Base-by-base conservation (phyloP, 1,140 invertebrate species). In the Protaetia brevitarsis region DNA sequence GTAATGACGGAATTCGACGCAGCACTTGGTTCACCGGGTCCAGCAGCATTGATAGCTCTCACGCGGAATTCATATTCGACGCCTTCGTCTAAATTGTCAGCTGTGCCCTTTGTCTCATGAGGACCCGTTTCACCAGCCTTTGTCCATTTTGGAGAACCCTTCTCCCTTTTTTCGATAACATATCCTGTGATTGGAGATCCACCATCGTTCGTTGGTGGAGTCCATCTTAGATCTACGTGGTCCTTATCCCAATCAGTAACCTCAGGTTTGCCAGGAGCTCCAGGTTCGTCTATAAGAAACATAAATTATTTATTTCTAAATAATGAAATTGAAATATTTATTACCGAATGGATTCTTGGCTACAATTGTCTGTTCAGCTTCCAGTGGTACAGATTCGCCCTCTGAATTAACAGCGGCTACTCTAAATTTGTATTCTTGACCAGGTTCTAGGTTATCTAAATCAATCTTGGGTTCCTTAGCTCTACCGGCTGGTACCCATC, bases 321-420 rank as follows among this genome's bases (percentile, higher is more conserved):
- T 13, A 8, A 8, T 36, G n/a, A 16, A 10, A 66, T 65, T 27
- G 58, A 58, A 31, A 26, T 64, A 51, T n/a, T n/a, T 69, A 79
- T 82, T 79, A 94, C 91, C 94, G 78, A 94, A 99, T 73, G 96
- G 96, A 93, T 99, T 97, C 81, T 98, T 98, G 19, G 97, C 97
- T 69, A 97, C 85, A 66, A 97, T 94, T 13, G 91, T 87, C 68
- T 94, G 87, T 45, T 94, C 89, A 3, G 94, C 93, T 69, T 91
- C 89, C 36, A 99, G 80, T 11, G 95, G 95, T 74, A 96, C 94
- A 3, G 95, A 97, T 77, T 93, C 91, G 19, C 97, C 97, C 80
- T 98, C 94, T 61, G 91, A 88, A 78, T 99, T 99, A 2, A 98
- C 95, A 64, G 97, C 97, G 11, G 89, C 86, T 0, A 99, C 95